Evolutionary conservation across 1,140 invertebrate species (phyloP), one percentile per base, ranked within the genome.

Genomic region (Harpegnathos saltator): DNA sequence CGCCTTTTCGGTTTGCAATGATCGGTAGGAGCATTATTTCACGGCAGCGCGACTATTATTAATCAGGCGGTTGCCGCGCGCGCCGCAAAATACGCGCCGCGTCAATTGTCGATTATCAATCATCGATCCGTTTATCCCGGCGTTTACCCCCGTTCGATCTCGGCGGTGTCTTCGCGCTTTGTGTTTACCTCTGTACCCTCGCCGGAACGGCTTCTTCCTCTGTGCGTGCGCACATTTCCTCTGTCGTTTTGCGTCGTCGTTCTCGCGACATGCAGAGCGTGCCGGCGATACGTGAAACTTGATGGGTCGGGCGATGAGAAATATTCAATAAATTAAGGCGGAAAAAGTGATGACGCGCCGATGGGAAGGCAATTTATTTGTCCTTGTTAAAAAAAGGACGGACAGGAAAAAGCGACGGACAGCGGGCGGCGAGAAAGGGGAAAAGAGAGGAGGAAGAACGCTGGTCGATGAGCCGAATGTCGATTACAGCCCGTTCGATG

Each of bases 401-500:
- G 24, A 15, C 14, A 38, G 12, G 1, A 48, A 33, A 71, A 59
- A 52, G n/a, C 7, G 38, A 11, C 44, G 22, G 22, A 68, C 33
- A 33, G 71, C 19, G 17, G 48, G 52, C 52, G 38, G 38, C 4
- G 38, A 11, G 38, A 9, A 11, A 11, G 38, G 38, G 4, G 9
- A 44, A 44, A 59, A 29, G 26, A 52, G 9, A 26, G 24, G 24
- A 19, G 24, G 12, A 1, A 48, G 52, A 71, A 59, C 65, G 24
- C 7, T 44, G 22, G 22, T 78, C 52, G 52, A 80, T 48, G 22
- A 71, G 52, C 33, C 24, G 75, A 78, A 69, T 80, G 52, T 80
- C 75, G 75, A 80, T 69, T 80, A 71, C 65, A 26, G 19, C 19
- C 26, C n/a, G 73, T 56, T 71, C 65, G 75, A 26, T 59, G 65